Percentiles rank a stretch among this genome's conserved stretches.
These are phyloP conservation scores for Omphaloscelis lunosa DNA, from an alignment of 2,888 invertebrate genomes.

Conservation along the genomic window DNA sequence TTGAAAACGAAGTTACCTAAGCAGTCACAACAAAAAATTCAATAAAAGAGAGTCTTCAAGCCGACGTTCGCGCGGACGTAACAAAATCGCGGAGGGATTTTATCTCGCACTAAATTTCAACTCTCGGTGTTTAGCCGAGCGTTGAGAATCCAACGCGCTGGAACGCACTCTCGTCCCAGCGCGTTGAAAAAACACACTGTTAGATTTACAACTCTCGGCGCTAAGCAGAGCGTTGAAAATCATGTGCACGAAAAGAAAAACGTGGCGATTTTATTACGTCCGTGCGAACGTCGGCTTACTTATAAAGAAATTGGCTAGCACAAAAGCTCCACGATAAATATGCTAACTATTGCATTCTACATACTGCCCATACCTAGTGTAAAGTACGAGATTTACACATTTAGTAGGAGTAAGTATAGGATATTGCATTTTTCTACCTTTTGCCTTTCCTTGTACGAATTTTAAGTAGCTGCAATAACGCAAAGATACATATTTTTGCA, in stretches of 20 bases:
- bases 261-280: no score
- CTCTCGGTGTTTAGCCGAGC: no score
- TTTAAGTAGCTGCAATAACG: conserved; percentile 7
- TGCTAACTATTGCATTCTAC: background rate
- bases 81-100: no score
- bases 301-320: background rate
- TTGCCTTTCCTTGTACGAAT: background rate
- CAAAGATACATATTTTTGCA: conserved; percentile 2
- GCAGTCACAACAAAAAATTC: background rate
- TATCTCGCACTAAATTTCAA: no score
- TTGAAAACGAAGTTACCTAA: background rate
- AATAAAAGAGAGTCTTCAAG: background rate
- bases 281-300: no score
- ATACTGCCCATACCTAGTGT: background rate
- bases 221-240: no score
- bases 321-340: background rate
- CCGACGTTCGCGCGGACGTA: no score
- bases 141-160: no score
- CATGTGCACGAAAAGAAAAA: no score
- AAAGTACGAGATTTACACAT: background rate
- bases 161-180: no score
- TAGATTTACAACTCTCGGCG: no score
- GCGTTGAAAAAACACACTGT: no score
- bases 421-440: background rate
- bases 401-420: background rate